Base-by-base conservation (phyloP, 1,140 invertebrate species). In the Mercenaria mercenaria region DNA sequence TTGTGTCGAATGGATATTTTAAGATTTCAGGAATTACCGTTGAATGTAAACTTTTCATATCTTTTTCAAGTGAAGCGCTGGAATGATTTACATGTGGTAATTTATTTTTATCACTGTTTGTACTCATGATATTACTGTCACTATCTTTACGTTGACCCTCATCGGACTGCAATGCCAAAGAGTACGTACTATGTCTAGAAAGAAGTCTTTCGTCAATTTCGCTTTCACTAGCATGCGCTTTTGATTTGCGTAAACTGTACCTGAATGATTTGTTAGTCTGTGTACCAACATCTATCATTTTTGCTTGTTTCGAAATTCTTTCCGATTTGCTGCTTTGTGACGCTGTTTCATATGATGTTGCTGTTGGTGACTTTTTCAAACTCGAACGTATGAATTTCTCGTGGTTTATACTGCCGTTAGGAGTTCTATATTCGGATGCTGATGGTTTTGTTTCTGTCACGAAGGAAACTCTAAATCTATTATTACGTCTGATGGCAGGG, bases 211-310 rank as follows among this genome's bases (percentile, higher is more conserved):
- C 43, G 29, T 64, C 56, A 29, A 82, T 13, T 41, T 43, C 80
- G 23, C 32, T 82, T 3, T 82, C 80, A 67, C 80, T 82, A 0
- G n/a, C 29, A 29, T 64, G 56, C 26, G 56, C 10, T 37, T 82
- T 59, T 64, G 52, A 15, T 41, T 64, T 59, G 0, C 39, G 20
- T n/a, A 82, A 26, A 67, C 32, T 61, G 50, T 85, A 74, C 37
- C 43, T 72, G 20, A 85, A 85, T 23, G 83, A 72, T 29, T 85
- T 85, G 34, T 85, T 85, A 20, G 83, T 85, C 47, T 85, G 83
- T 34, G 83, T 85, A 2, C 41, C 83, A 15, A 74, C 50, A 56
- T 47, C 41, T 23, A 72, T 41, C 67, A 74, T 72, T 37, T 37
- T 10, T 11, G 15, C 23, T 18, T 69, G 69, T 34, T 10, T 18